Percentiles rank a stretch among this genome's conserved stretches.
These are phyloP conservation scores for Phalacrocorax pelagicus DNA, from an alignment of 2,113 vertebrate genomes.

Conservation along the genomic window DNA sequence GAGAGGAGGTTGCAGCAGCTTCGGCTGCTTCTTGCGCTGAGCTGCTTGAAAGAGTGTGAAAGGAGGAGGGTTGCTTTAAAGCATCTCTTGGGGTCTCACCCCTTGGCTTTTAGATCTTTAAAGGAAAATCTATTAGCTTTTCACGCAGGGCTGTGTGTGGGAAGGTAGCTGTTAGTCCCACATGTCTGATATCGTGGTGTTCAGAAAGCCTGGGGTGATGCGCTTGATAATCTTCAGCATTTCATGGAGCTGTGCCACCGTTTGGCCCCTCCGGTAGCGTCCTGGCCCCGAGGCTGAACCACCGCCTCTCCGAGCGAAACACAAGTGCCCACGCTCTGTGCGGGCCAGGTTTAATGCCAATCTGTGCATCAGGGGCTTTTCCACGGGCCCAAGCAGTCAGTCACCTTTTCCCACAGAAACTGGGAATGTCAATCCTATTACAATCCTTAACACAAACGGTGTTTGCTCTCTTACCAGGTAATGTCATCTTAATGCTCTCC, in stretches of 20 bases:
- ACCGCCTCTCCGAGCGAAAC: neutral
- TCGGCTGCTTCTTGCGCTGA: neutral
- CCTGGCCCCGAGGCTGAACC: neutral
- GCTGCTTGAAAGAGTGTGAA: neutral
- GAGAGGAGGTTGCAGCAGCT: neutral
- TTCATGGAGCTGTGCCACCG: rapidly evolving
- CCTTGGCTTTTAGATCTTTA: neutral
- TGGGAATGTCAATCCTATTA: neutral
- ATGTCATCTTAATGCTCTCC: neutral
- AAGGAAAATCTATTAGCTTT: neutral
- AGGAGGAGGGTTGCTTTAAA: neutral
- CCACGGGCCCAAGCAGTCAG: neutral
- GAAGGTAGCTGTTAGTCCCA: neutral
- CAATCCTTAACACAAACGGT: neutral
- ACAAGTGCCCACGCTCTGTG: neutral
- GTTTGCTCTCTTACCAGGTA: neutral
- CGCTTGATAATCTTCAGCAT: neutral
- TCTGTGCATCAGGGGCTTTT: neutral
- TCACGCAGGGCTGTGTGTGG: neutral
- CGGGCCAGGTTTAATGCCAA: rapidly evolving
- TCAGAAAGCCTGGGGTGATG: neutral
- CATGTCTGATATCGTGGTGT: rapidly evolving
- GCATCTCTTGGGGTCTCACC: neutral
- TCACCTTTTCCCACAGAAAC: neutral
- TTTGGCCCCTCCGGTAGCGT: neutral